phyloP scores from a whole-genome alignment of 53 echinoderm and acorn worm species.

The Antedon mediterranea region DNA sequence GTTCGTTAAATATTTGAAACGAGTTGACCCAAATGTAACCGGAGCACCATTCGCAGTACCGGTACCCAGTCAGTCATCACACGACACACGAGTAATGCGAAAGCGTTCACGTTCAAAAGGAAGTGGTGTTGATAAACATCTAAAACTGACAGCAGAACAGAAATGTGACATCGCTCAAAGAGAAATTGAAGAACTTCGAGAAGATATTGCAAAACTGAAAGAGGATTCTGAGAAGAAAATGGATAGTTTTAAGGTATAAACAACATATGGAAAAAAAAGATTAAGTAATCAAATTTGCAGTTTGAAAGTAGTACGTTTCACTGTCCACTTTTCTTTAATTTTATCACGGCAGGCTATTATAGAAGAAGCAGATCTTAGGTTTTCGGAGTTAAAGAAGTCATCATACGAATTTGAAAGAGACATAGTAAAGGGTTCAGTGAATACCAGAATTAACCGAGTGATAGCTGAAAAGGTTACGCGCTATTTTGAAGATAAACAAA shows the following conservation, averaged over 20 bases:
- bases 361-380: constrained; percentile 93
- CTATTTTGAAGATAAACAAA: constrained; percentile 82
- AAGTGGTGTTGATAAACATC: constrained; percentile 77
- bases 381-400: constrained; percentile 86
- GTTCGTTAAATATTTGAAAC: constrained; percentile 97
- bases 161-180: constrained; percentile 98
- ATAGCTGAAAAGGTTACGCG: constrained; percentile 73
- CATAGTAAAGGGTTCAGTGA: constrained; percentile 75
- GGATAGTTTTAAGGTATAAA: constrained; percentile 93
- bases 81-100: constrained; percentile 70
- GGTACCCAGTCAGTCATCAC: constrained; percentile 63
- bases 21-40: constrained; percentile 88
- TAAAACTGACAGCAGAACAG: constrained; percentile 84
- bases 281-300: too few relatives aligned
- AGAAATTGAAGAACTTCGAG: constrained; percentile 89
- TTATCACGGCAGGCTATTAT: constrained; percentile 61
- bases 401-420: constrained; percentile 91
- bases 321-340: not conserved
- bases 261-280: too few relatives aligned
- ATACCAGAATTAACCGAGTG: constrained; percentile 56
- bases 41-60: constrained; percentile 43
- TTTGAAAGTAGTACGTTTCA: too few relatives aligned
- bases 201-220: constrained; percentile 92
- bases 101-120: constrained; percentile 94
- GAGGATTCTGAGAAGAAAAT: constrained; percentile 90